Percentiles rank a stretch among this genome's conserved stretches.
Conservation (phyloP, 2,113 vertebrate species). For the Chaenocephalus aceratus region DNA sequence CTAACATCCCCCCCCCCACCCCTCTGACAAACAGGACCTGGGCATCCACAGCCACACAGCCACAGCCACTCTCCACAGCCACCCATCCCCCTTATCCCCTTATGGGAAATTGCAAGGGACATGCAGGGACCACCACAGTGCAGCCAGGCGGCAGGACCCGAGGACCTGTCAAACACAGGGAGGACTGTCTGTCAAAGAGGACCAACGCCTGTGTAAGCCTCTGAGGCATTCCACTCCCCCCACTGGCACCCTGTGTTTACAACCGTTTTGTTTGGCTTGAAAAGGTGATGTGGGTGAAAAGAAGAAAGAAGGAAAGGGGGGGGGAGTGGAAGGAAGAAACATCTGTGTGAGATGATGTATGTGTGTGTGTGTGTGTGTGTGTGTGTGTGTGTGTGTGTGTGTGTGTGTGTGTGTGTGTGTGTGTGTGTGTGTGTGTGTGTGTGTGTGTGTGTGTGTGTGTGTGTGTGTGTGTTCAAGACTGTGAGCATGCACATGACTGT, state of each 20-base stretch:
- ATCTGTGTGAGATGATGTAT: slow-evolving; percentile 69
- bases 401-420: slow-evolving; percentile 28
- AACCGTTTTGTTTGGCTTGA: slow-evolving; percentile 81
- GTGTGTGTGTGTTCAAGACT: slow-evolving; percentile 28
- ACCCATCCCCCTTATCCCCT: slow-evolving; percentile 61
- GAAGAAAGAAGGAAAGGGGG: slow-evolving; percentile 40
- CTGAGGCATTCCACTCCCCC: slow-evolving; percentile 80
- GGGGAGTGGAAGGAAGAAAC: slow-evolving; percentile 51
- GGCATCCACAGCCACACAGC: slow-evolving; percentile 30
- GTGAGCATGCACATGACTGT: too few relatives aligned
- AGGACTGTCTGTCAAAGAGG: slow-evolving; percentile 76
- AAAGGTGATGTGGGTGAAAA: slow-evolving; percentile 79
- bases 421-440: slow-evolving; percentile 30
- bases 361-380: slow-evolving; percentile 21
- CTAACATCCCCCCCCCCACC: slow-evolving; percentile 15
- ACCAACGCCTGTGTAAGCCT: slow-evolving; percentile 78
- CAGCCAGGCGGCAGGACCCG: slow-evolving; percentile 60
- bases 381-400: background rate
- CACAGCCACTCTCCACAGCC: slow-evolving; percentile 5
- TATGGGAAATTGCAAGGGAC: slow-evolving; percentile 62
- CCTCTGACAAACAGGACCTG: slow-evolving; percentile 52
- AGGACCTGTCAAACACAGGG: slow-evolving; percentile 81
- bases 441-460: slow-evolving; percentile 58
- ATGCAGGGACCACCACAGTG: slow-evolving; percentile 75
- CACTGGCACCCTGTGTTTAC: slow-evolving; percentile 81